Evolutionary conservation across 1,140 invertebrate genomes (phyloP), one percentile per base, ranked within the genome.

Genomic region (Bombus sibiricus): DNA sequence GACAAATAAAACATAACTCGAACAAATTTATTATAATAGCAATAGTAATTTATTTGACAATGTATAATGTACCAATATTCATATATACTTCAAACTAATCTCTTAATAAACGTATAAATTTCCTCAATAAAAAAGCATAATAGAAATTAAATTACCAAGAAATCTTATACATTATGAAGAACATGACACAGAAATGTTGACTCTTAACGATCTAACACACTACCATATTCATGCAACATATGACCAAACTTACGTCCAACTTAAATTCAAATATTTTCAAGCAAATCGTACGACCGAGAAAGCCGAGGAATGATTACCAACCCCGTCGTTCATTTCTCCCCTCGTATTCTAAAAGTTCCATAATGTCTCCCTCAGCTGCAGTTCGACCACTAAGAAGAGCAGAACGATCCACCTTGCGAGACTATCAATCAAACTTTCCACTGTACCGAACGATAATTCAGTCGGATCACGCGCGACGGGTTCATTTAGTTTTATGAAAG

Each of bases 401-500:
- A 43, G 64, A 10, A 41, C 80, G 85, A 85, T 85, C 69, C 57
- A 6, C 25, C 34, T 18, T 53, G 53, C 32, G 34, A 82, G 62
- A 79, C 81, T 87, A 79, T 89, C 80, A 71, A 89, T 89, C 86
- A 89, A 83, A 64, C 43, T 80, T 89, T 71, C 62, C 57, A 47
- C 41, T 28, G 37, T 8, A 39, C 22, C n/a, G 25, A 13, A 47
- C n/a, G 39, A 85, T 87, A 78, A 90, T 83, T 75, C 81, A 92
- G 86, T 92, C 90, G 76, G 73, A 79, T 89, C 91, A 92, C 91
- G 92, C 89, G 80, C 83, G n/a, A 73, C 74, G 68, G 90, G 91
- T 92, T 92, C 90, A 89, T 92, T 92, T 87, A 88, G 69, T 81
- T 89, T 83, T 86, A 88, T 87, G 90, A 90, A 85, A 88, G 87